phyloP scores from a whole-genome alignment of 2,113 vertebrate species.

The Hippocampus comes region DNA sequence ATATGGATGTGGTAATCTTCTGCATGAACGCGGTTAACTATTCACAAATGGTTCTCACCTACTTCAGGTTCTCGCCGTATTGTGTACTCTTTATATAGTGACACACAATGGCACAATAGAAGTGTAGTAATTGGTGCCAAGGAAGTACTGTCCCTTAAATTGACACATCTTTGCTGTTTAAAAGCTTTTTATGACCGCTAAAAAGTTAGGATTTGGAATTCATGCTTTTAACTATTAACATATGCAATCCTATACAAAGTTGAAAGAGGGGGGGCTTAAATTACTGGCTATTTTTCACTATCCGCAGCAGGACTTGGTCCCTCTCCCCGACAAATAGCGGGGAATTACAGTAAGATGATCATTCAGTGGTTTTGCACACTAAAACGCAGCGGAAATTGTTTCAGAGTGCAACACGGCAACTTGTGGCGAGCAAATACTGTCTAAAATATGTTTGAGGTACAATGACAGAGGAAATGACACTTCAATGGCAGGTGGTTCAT shows the following conservation, averaged over 20 bases:
- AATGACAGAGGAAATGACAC: neutral
- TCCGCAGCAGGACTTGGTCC: neutral
- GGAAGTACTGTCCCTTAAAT: no score
- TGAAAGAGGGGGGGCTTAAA: no score
- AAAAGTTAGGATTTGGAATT: no score
- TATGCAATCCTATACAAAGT: no score
- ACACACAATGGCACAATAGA: no score
- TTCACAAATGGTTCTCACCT: neutral
- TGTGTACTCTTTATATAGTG: neutral
- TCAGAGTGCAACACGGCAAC: neutral
- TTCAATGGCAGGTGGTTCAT: neutral
- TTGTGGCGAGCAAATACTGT: slow-evolving; percentile 2
- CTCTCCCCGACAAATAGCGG: neutral
- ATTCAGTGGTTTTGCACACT: neutral
- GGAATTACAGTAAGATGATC: neutral
- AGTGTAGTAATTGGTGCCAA: no score
- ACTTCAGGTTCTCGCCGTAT: neutral
- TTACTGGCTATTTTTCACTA: neutral
- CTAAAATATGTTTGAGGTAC: slow-evolving; percentile 1
- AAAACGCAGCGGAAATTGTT: neutral
- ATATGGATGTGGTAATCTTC: neutral
- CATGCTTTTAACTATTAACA: no score
- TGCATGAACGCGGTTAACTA: neutral
- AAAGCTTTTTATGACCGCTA: no score
- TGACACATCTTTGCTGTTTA: no score